Evolutionary conservation across 2,888 invertebrate genomes (phyloP).

Genomic region (Lasioglossum villosulum): DNA sequence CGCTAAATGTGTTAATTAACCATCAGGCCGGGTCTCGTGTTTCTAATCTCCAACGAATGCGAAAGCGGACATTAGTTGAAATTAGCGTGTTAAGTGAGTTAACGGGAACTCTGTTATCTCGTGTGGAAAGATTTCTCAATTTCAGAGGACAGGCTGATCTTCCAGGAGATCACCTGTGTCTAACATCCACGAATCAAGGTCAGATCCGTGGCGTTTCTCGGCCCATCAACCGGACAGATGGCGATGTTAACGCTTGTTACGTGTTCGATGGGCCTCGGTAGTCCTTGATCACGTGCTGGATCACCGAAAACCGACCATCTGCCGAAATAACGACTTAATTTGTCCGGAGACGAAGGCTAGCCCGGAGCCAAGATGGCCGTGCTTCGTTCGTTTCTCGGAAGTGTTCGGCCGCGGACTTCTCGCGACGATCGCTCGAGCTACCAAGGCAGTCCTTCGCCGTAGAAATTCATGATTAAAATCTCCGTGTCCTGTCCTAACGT

Average conservation of each 20-base stretch:
- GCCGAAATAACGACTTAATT: constrained; percentile 83
- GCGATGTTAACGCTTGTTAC: constrained; percentile 56
- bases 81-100: not conserved
- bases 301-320: constrained; percentile 77
- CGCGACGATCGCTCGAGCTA: constrained; percentile 37
- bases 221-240: constrained; percentile 56
- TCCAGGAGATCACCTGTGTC: not conserved
- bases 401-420: constrained; percentile 29
- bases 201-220: not conserved
- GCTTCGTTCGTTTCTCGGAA: constrained; percentile 65
- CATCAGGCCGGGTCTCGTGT: not conserved
- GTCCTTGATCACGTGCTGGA: constrained; percentile 66
- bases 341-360: constrained; percentile 67
- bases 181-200: constrained; percentile 1
- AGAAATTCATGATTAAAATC: constrained; percentile 45
- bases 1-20: not conserved
- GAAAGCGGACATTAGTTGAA: not conserved
- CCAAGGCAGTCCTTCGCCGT: constrained; percentile 6
- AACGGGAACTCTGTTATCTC: not conserved
- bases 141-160: not conserved
- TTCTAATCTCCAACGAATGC: not conserved
- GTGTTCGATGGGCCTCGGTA: constrained; percentile 26
- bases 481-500: constrained; percentile 27
- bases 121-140: not conserved
- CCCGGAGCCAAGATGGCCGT: constrained; percentile 72